Percentiles rank a stretch among this genome's conserved stretches.
Evolutionary conservation across 2,888 invertebrate genomes (phyloP).

Genomic region (Desoria tigrina): DNA sequence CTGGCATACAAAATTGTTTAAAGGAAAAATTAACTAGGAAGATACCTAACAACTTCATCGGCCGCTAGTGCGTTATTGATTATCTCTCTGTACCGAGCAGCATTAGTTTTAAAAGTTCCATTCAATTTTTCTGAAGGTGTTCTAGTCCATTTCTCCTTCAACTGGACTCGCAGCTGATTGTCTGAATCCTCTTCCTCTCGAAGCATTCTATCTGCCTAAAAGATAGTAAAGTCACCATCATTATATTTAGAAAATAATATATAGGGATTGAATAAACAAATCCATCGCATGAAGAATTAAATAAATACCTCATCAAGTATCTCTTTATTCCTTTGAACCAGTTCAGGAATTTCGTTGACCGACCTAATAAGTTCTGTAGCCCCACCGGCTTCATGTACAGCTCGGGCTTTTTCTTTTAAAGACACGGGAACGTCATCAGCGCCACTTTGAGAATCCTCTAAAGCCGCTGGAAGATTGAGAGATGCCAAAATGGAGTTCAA

Average conservation of each 20-base stretch:
- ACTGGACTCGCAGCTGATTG: constrained; percentile 80
- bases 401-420: constrained; percentile 78
- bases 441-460: constrained; percentile 75
- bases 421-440: constrained; percentile 80
- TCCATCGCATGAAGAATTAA: too few relatives aligned
- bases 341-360: constrained; percentile 83
- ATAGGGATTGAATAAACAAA: too few relatives aligned
- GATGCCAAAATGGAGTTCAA: constrained; percentile 85
- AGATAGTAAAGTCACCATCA: neutral
- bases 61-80: constrained; percentile 52
- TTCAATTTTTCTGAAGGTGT: constrained; percentile 85
- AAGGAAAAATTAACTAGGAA: constrained; percentile 12
- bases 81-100: constrained; percentile 80
- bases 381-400: constrained; percentile 77
- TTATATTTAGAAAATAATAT: constrained; percentile 2
- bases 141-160: constrained; percentile 89
- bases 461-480: constrained; percentile 93
- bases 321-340: constrained; percentile 87
- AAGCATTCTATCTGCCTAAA: constrained; percentile 73
- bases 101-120: constrained; percentile 81
- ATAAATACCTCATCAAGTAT: constrained; percentile 83
- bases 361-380: constrained; percentile 69
- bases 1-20: neutral
- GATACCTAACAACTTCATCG: constrained; percentile 50
- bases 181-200: constrained; percentile 91